A percentile compares a stretch with the other conserved stretches of the same genome.
phyloP scores from a whole-genome alignment of 2,113 vertebrate genomes.

The Setophaga kirtlandii region DNA sequence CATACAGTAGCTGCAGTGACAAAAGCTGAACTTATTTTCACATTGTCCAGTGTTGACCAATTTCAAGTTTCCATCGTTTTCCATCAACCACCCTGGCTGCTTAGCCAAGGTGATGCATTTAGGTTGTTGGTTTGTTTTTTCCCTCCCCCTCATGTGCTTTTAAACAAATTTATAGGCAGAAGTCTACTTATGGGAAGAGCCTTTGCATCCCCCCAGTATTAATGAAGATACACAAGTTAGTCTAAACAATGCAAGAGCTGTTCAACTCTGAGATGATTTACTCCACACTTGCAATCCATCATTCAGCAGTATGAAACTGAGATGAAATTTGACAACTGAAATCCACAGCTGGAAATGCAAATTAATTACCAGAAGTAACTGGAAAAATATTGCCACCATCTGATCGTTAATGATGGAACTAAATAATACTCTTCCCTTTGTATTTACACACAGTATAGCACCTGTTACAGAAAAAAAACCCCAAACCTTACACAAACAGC shows the following conservation, averaged over 20 bases:
- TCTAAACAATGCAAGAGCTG: constrained; percentile 27
- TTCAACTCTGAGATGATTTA: constrained; percentile 43
- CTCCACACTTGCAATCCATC: constrained; percentile 25
- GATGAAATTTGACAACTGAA: constrained; percentile 56
- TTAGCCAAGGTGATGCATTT: constrained; percentile 10
- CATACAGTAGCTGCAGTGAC: constrained; percentile 72
- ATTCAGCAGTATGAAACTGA: constrained; percentile 36
- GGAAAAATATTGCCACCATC: constrained; percentile 65
- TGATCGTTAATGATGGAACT: constrained; percentile 40
- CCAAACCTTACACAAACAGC: constrained; percentile 51
- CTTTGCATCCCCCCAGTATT: not conserved
- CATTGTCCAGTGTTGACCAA: constrained; percentile 72
- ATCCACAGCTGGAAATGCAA: constrained; percentile 43
- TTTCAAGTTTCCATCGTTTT: constrained; percentile 71
- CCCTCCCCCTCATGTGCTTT: constrained; percentile 8
- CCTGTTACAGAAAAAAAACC: constrained; percentile 62
- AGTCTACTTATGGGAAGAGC: constrained; percentile 16
- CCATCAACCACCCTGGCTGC: not conserved
- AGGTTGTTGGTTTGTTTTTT: not conserved
- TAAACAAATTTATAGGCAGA: constrained; percentile 45
- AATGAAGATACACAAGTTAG: constrained; percentile 32
- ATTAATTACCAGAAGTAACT: constrained; percentile 38
- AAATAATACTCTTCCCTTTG: constrained; percentile 50
- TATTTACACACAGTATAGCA: constrained; percentile 77
- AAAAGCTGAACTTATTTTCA: constrained; percentile 66